phyloP scores from a whole-genome alignment of 2,888 invertebrate genomes.

The Cantharis rustica region DNA sequence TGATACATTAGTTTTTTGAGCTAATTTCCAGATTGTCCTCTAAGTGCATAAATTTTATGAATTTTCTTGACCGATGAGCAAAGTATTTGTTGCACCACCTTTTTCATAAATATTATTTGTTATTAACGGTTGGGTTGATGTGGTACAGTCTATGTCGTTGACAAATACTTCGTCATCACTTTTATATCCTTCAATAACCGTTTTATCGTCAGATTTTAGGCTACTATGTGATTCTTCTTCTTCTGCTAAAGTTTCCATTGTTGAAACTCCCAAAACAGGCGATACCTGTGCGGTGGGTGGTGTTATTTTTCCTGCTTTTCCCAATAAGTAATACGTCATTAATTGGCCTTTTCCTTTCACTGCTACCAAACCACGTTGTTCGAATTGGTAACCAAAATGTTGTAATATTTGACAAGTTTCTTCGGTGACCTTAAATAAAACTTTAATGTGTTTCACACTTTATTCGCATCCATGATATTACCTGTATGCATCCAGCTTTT shows the following conservation, averaged over 20 bases:
- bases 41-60: conserved; percentile 26
- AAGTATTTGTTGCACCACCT: conserved; percentile 48
- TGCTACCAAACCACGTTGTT: conserved; percentile 90
- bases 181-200: conserved; percentile 47
- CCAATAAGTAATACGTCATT: conserved; percentile 89
- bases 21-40: conserved; percentile 27
- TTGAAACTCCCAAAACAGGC: conserved; percentile 42
- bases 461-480: conserved; percentile 48
- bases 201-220: conserved; percentile 53
- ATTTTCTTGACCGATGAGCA: conserved; percentile 48
- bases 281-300: conserved; percentile 52
- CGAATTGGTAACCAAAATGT: conserved; percentile 89
- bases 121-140: conserved; percentile 42
- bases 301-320: conserved; percentile 58
- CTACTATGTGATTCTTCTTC: conserved; percentile 55
- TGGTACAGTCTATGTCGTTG: conserved; percentile 43
- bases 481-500: conserved; percentile 92
- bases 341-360: conserved; percentile 98
- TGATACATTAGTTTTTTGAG: conserved; percentile 26
- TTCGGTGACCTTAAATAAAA: conserved; percentile 78
- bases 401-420: conserved; percentile 90
- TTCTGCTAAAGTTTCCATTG: conserved; percentile 55
- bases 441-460: background rate
- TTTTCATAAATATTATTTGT: conserved; percentile 46
- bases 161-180: conserved; percentile 50